Evolutionary conservation across 2,113 vertebrate species (phyloP).

Genomic region (Tricholaema leucomelas): DNA sequence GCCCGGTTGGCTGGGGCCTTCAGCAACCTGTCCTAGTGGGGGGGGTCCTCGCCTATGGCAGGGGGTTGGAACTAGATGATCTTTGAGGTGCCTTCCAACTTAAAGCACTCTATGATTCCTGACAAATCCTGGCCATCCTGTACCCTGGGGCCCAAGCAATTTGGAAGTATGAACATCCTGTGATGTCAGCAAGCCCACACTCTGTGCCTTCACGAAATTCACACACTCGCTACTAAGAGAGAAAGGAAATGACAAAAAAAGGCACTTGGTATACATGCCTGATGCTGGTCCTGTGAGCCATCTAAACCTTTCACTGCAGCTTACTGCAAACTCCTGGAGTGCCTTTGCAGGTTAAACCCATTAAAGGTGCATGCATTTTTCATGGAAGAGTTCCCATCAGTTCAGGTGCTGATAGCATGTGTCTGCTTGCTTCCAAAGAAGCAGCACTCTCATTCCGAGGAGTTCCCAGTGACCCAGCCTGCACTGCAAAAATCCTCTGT

Average conservation of each 20-base stretch:
- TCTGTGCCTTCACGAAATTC: background rate
- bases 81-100: too few relatives aligned
- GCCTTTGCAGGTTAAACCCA: background rate
- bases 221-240: background rate
- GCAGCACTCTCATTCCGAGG: background rate
- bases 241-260: background rate
- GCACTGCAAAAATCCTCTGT: background rate
- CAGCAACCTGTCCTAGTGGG: too few relatives aligned
- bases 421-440: background rate
- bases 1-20: too few relatives aligned
- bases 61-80: too few relatives aligned
- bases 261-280: background rate
- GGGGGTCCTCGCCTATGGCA: too few relatives aligned
- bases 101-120: too few relatives aligned
- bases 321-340: background rate
- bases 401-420: background rate
- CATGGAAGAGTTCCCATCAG: background rate
- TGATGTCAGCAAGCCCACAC: background rate
- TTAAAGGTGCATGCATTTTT: background rate
- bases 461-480: background rate
- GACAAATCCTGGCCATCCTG: background rate
- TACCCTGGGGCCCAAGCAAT: background rate
- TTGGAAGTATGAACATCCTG: background rate
- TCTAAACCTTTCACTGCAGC: background rate
- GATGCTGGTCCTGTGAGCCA: background rate